Evolutionary conservation across 2,888 invertebrate genomes (phyloP).

Genomic region (Pyralis farinalis): DNA sequence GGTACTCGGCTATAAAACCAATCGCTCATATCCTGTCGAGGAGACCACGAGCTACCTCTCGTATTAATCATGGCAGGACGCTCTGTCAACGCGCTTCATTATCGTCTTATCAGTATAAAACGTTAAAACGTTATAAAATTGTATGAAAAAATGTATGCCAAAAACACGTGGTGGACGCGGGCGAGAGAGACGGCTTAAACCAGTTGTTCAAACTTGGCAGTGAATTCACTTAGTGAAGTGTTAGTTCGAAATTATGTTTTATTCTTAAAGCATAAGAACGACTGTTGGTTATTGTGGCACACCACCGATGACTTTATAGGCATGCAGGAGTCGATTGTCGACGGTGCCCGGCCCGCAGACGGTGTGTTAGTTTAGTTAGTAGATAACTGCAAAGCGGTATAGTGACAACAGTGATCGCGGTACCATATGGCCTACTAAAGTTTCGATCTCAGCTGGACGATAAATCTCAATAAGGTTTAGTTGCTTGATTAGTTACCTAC

Average conservation of each 20-base stretch:
- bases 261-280: conserved; percentile 19
- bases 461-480: neutral
- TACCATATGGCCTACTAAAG: conserved; percentile 31
- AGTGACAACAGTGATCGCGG: conserved; percentile 54
- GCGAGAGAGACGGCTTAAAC: conserved; percentile 57
- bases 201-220: conserved; percentile 73
- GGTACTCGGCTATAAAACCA: conserved; percentile 40
- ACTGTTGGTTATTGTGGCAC: conserved; percentile 15
- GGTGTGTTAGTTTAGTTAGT: no score
- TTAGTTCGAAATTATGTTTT: conserved; percentile 27
- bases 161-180: conserved; percentile 50
- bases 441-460: conserved; percentile 41
- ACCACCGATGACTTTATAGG: conserved; percentile 41
- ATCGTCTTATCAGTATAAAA: conserved; percentile 24
- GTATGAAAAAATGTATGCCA: conserved; percentile 41
- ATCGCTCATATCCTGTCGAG: conserved; percentile 61
- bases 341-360: conserved; percentile 53
- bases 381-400: conserved; percentile 52
- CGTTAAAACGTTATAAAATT: conserved; percentile 18
- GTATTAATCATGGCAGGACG: conserved; percentile 23
- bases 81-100: conserved; percentile 30
- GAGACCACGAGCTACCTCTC: conserved; percentile 32
- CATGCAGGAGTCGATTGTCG: conserved; percentile 28
- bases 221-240: conserved; percentile 42
- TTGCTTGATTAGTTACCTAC: no score